phyloP scores from a whole-genome alignment of 2,113 vertebrate genomes.

The Balaeniceps rex region DNA sequence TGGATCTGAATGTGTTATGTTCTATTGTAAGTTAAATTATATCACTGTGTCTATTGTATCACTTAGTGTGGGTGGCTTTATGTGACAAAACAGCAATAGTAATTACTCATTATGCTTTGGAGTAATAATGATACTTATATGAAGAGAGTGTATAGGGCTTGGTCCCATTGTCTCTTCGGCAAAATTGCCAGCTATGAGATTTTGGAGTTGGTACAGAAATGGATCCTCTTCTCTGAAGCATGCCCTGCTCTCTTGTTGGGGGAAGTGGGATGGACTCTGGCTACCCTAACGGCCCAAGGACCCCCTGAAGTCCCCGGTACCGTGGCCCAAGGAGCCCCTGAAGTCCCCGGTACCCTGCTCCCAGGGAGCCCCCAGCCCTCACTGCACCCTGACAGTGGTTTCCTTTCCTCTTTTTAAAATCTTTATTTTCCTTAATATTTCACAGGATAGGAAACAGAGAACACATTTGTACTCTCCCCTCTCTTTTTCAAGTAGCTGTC shows the following conservation, averaged over 20 bases:
- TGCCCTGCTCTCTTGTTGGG: fast-evolving
- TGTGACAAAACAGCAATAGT: background rate
- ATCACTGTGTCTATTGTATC: background rate
- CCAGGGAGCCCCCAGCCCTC: fast-evolving
- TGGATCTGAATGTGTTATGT: background rate
- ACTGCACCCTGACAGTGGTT: background rate
- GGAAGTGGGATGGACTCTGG: background rate
- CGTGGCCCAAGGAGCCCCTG: background rate
- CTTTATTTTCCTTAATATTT: background rate
- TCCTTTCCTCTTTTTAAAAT: background rate
- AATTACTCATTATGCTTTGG: background rate
- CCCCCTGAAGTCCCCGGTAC: background rate
- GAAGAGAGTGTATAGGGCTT: background rate
- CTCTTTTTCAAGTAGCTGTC: background rate
- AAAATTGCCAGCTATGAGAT: background rate
- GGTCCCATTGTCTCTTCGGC: background rate
- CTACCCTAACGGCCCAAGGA: background rate
- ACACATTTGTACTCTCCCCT: fast-evolving
- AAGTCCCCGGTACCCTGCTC: background rate
- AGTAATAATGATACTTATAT: background rate
- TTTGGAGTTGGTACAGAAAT: background rate
- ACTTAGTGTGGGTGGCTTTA: background rate
- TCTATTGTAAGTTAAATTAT: background rate
- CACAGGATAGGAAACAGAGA: background rate
- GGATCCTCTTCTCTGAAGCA: background rate